Evolutionary conservation across 2,113 vertebrate genomes (phyloP).

Genomic region (Oreotrochilus melanogaster): DNA sequence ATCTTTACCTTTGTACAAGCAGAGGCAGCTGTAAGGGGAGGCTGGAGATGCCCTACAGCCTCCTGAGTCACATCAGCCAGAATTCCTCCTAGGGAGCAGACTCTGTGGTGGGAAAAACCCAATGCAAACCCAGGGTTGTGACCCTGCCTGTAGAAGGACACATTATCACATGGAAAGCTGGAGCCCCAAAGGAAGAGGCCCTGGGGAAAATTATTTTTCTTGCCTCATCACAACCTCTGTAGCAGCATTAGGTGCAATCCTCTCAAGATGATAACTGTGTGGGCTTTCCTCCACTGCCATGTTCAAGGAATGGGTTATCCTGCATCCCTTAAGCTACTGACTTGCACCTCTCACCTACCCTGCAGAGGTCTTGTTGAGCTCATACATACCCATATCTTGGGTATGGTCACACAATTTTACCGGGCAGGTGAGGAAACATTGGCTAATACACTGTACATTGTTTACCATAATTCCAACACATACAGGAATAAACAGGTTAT

Average conservation of each 20-base stretch:
- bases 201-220: not conserved
- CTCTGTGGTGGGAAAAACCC: not conserved
- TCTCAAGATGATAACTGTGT: not conserved
- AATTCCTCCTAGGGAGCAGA: not conserved
- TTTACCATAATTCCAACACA: not conserved
- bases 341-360: not conserved
- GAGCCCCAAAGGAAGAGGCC: not conserved
- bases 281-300: fast-evolving
- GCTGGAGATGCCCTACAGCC: not conserved
- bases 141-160: not conserved
- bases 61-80: not conserved
- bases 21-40: not conserved
- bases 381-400: fast-evolving
- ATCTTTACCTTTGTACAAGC: not conserved
- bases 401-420: not conserved
- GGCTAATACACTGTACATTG: too few species aligned
- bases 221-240: not conserved
- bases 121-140: not conserved
- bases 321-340: not conserved
- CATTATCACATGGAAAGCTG: not conserved
- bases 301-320: not conserved
- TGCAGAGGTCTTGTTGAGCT: not conserved
- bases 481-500: not conserved
- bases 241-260: not conserved
- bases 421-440: not conserved